phyloP scores from a whole-genome alignment of 2,113 vertebrate genomes.

The Grammomys surdaster region DNA sequence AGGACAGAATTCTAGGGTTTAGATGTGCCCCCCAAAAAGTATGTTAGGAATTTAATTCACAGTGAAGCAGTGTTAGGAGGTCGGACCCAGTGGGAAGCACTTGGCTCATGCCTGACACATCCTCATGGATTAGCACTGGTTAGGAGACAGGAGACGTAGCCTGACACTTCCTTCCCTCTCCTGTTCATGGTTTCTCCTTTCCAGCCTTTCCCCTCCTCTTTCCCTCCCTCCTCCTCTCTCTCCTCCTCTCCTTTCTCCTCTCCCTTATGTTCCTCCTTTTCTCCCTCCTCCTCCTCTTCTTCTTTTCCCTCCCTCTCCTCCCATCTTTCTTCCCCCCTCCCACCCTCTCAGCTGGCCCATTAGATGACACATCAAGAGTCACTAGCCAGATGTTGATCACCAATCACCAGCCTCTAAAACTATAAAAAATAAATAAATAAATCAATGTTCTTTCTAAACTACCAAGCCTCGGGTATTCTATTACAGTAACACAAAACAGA shows the following conservation, averaged over 20 bases:
- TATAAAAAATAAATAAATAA: no score
- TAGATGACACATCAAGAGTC: background rate
- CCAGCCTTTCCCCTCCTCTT: fast-evolving
- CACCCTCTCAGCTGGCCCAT: no score
- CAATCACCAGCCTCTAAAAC: background rate
- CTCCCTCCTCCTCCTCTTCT: no score
- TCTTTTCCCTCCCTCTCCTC: no score
- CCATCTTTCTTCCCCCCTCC: no score
- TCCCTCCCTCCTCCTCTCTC: fast-evolving
- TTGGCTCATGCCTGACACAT: background rate
- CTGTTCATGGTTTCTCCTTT: background rate
- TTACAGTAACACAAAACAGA: background rate
- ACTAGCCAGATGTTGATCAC: background rate
- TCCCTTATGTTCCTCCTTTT: fast-evolving
- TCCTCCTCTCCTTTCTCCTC: no score
- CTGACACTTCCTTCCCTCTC: background rate
- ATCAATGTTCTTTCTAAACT: background rate
- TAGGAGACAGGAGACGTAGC: background rate
- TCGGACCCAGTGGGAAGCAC: background rate
- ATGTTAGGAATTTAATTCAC: background rate
- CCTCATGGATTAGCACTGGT: background rate
- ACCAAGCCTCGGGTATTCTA: background rate
- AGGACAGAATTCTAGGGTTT: background rate
- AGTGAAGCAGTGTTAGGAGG: background rate
- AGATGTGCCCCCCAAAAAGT: background rate